Conservation (phyloP, 1,140 invertebrate genomes). For the Drosophila pseudoananassae region DNA sequence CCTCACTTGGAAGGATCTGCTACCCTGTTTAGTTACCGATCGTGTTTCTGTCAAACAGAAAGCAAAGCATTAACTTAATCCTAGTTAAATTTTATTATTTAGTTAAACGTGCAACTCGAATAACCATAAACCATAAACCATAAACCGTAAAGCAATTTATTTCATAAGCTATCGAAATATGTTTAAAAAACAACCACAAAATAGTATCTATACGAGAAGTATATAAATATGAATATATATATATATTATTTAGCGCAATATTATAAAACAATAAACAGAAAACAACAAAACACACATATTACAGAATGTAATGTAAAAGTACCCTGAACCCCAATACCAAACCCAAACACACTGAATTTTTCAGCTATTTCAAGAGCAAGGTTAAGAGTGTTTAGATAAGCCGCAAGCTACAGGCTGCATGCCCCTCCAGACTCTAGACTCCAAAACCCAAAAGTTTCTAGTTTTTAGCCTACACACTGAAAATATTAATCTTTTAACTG, state of each 20-base stretch:
- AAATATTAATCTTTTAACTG: constrained; percentile 14
- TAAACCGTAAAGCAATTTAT: constrained; percentile 39
- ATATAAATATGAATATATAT: constrained; percentile 46
- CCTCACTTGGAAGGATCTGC: constrained; percentile 10
- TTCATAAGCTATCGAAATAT: constrained; percentile 55
- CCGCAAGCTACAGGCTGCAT: background rate
- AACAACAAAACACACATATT: constrained; percentile 3
- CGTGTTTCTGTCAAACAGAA: constrained; percentile 80
- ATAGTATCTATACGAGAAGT: constrained; percentile 46
- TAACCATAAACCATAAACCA: constrained; percentile 6
- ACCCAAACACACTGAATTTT: constrained; percentile 30
- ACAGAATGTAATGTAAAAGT: constrained; percentile 33
- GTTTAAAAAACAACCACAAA: constrained; percentile 56
- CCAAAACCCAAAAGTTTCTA: constrained; percentile 11
- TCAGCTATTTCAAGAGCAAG: constrained; percentile 71
- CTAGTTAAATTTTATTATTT: constrained; percentile 72
- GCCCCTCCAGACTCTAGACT: background rate
- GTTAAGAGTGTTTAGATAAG: constrained; percentile 62
- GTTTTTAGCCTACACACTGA: constrained; percentile 32
- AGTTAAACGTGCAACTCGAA: constrained; percentile 64
- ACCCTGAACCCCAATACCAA: background rate
- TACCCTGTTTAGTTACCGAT: constrained; percentile 9
- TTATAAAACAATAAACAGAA: constrained; percentile 50
- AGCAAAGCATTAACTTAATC: constrained; percentile 31
- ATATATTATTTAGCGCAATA: constrained; percentile 79